Conservation (phyloP, 2,797 vertebrate species). For the Microchirus variegatus region DNA sequence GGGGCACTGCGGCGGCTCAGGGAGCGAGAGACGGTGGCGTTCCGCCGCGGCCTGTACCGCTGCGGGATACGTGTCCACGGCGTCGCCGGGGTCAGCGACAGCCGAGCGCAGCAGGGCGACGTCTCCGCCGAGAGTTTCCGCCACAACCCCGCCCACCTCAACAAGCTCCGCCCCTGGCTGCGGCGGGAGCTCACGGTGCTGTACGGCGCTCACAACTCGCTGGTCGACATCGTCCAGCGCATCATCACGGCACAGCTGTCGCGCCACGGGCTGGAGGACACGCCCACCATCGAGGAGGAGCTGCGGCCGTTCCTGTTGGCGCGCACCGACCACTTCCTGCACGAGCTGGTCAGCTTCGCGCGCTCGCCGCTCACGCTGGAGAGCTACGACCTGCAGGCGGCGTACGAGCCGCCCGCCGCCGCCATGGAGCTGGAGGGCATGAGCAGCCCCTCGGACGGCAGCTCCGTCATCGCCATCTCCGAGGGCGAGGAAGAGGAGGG, state of each 20-base stretch:
- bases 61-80: slow-evolving; percentile 83
- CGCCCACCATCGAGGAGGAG: slow-evolving; percentile 82
- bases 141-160: slow-evolving; percentile 83
- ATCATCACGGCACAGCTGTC: slow-evolving; percentile 87
- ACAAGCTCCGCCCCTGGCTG: slow-evolving; percentile 88
- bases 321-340: slow-evolving; percentile 90
- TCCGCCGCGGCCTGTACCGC: slow-evolving; percentile 81
- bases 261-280: slow-evolving; percentile 86
- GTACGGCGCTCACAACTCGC: slow-evolving; percentile 85
- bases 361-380: slow-evolving; percentile 89
- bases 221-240: slow-evolving; percentile 88
- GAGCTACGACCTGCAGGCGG: slow-evolving; percentile 87
- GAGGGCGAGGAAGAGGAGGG: slow-evolving; percentile 81
- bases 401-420: slow-evolving; percentile 86
- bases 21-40: slow-evolving; percentile 84
- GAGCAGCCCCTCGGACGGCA: slow-evolving; percentile 79
- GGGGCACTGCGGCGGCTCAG: slow-evolving; percentile 79
- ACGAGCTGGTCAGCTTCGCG: slow-evolving; percentile 90
- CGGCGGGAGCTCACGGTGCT: slow-evolving; percentile 89
- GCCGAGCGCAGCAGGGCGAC: slow-evolving; percentile 74
- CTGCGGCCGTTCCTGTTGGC: slow-evolving; percentile 88
- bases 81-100: slow-evolving; percentile 63
- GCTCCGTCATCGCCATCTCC: slow-evolving; percentile 91
- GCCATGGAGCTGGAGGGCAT: slow-evolving; percentile 72
- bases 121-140: slow-evolving; percentile 87